Evolutionary conservation across 2,888 invertebrate species (phyloP).

Genomic region (Zeuzera pyrina): DNA sequence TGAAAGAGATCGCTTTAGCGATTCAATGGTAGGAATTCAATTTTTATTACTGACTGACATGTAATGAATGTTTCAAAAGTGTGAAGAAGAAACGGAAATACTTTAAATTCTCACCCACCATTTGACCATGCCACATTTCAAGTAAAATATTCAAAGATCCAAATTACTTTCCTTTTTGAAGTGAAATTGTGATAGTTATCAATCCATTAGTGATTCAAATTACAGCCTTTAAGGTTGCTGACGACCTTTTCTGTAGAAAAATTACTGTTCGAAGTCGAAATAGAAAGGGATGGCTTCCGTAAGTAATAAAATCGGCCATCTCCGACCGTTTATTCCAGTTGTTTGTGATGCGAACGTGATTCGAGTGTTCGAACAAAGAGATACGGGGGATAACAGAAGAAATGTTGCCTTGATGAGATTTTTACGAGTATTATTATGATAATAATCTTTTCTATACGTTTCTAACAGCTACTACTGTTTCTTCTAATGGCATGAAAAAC

Average conservation of each 20-base stretch:
- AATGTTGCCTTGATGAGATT: constrained; percentile 47
- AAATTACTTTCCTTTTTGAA: background rate
- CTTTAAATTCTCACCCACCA: no score
- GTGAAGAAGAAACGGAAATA: no score
- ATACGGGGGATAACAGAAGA: constrained; percentile 27
- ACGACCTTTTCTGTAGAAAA: constrained; percentile 18
- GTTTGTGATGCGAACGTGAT: constrained; percentile 40
- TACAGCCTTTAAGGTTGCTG: constrained; percentile 16
- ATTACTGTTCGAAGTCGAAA: constrained; percentile 21
- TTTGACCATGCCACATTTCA: no score
- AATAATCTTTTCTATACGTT: no score
- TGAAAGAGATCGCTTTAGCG: no score
- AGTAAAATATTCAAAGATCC: background rate
- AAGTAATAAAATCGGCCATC: constrained; percentile 34
- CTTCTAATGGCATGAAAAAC: no score
- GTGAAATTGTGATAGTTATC: constrained; percentile 16
- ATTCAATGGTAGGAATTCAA: no score
- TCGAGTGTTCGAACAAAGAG: constrained; percentile 13
- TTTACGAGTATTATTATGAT: constrained; percentile 41
- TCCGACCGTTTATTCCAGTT: constrained; percentile 32
- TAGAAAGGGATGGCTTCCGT: constrained; percentile 22
- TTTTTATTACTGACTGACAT: no score
- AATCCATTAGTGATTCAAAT: constrained; percentile 26
- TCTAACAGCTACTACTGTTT: no score
- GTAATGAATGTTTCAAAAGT: no score